These are phyloP conservation scores for Pangasianodon hypophthalmus DNA, from an alignment of 2,113 vertebrate genomes.

Conservation along the genomic window DNA sequence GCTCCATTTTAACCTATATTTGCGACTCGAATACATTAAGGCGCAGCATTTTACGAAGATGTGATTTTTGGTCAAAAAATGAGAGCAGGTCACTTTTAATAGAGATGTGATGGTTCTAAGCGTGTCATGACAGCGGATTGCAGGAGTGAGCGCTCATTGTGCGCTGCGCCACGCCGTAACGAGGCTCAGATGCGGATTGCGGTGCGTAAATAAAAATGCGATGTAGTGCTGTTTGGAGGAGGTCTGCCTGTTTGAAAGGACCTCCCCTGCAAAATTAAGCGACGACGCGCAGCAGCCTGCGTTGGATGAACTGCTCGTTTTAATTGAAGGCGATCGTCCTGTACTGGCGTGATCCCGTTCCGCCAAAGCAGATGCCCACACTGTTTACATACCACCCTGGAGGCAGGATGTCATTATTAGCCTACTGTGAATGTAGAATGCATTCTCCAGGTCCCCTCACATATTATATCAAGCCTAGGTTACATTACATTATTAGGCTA, in stretches of 20 bases:
- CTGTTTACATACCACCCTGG: constrained; percentile 35
- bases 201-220: constrained; percentile 69
- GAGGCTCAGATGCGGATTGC: constrained; percentile 63
- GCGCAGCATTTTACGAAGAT: not conserved
- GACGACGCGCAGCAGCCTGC: constrained; percentile 15
- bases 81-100: constrained; percentile 5
- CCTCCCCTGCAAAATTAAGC: constrained; percentile 57
- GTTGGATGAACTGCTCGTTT: constrained; percentile 9
- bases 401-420: constrained; percentile 15
- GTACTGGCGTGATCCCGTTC: not conserved
- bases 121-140: not conserved
- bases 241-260: constrained; percentile 52
- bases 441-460: not conserved
- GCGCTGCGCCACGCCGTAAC: constrained; percentile 64
- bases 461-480: not conserved
- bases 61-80: not conserved
- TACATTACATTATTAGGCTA: not conserved
- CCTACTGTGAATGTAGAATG: not conserved
- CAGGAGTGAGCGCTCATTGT: constrained; percentile 50
- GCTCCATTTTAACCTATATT: not conserved
- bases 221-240: constrained; percentile 55
- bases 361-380: constrained; percentile 25
- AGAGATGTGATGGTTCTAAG: not conserved
- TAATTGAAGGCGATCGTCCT: constrained; percentile 43
- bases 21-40: no score